These are phyloP conservation scores for Catharus bicknelli DNA, from an alignment of 2,113 vertebrate species.

Conservation along the genomic window DNA sequence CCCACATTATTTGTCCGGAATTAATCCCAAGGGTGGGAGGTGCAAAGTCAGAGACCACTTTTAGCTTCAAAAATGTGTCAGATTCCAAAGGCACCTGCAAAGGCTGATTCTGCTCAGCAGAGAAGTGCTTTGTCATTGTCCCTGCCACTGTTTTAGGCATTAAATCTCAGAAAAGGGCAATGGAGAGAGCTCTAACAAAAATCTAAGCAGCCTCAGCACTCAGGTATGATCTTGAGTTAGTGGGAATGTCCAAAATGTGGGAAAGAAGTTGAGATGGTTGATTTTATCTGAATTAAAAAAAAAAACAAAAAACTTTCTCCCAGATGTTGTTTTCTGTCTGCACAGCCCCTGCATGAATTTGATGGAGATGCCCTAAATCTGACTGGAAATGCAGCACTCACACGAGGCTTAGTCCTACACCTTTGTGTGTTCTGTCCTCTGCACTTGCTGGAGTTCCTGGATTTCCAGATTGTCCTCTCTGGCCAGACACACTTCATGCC, in stretches of 20 bases:
- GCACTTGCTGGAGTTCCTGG: not conserved
- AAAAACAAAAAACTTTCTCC: no score
- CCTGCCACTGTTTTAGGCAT: not conserved
- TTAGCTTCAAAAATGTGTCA: not conserved
- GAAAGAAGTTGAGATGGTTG: not conserved
- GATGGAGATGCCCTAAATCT: not conserved
- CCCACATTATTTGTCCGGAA: not conserved
- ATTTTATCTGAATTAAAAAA: not conserved
- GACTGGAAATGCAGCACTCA: not conserved
- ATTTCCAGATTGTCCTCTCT: not conserved
- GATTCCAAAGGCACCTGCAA: not conserved
- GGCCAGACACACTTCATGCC: not conserved
- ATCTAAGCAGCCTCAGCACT: not conserved
- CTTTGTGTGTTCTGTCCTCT: not conserved
- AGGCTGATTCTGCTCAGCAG: not conserved
- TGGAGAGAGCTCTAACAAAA: not conserved
- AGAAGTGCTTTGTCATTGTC: not conserved
- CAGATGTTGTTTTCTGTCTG: not conserved
- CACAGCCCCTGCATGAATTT: not conserved
- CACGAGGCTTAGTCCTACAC: rapidly evolving
- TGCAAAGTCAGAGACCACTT: not conserved
- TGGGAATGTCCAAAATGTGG: not conserved
- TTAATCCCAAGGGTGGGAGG: not conserved
- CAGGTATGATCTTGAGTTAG: not conserved
- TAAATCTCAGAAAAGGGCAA: not conserved